phyloP scores from a whole-genome alignment of 2,113 vertebrate species.

The Aspidoscelis tigris region DNA sequence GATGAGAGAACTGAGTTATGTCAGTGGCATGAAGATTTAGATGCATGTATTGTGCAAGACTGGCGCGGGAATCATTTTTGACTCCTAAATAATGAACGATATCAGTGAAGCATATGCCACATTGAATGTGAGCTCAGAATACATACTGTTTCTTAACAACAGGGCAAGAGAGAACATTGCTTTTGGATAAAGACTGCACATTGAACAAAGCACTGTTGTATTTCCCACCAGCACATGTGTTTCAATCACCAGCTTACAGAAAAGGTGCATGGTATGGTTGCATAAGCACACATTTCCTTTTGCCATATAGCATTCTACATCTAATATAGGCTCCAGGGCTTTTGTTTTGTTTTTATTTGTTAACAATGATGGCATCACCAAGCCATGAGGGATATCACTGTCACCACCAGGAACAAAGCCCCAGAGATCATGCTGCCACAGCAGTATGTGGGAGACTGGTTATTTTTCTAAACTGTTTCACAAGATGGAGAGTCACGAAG shows the following conservation, averaged over 20 bases:
- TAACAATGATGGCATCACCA: rapidly evolving
- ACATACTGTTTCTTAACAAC: neutral
- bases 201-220: neutral
- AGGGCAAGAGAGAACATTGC: neutral
- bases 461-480: no score
- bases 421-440: no score
- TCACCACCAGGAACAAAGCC: no score
- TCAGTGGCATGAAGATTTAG: neutral
- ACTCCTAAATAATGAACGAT: neutral
- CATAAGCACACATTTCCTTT: neutral
- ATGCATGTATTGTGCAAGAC: neutral
- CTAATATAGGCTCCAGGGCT: neutral
- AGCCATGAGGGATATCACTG: no score
- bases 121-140: neutral
- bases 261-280: neutral
- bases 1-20: neutral
- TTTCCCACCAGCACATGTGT: neutral
- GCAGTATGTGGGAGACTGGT: no score
- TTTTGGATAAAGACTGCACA: neutral
- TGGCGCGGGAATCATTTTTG: neutral
- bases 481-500: no score
- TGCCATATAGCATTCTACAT: neutral
- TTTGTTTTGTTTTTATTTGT: neutral
- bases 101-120: rapidly evolving
- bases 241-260: neutral